phyloP scores from a whole-genome alignment of 2,888 invertebrate genomes.

The Matsumyia berberina region DNA sequence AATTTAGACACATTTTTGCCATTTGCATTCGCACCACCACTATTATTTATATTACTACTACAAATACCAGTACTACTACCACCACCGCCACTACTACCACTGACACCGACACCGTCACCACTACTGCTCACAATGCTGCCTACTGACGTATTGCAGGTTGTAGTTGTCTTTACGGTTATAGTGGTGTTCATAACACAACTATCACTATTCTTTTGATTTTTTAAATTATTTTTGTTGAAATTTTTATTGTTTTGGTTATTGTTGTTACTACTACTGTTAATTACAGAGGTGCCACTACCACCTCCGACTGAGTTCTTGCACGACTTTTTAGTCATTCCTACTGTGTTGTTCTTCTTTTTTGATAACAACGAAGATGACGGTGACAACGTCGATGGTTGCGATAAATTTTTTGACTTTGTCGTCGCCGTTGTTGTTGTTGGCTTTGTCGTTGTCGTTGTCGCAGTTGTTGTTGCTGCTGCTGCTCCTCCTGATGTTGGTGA shows the following conservation, averaged over 20 bases:
- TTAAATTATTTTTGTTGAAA: slow-evolving; percentile 75
- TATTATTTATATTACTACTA: slow-evolving; percentile 76
- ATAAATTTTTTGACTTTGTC: slow-evolving; percentile 75
- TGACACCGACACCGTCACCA: slow-evolving; percentile 58
- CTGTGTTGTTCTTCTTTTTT: slow-evolving; percentile 65
- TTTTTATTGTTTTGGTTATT: slow-evolving; percentile 71
- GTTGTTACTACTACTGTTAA: slow-evolving; percentile 62
- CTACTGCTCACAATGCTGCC: slow-evolving; percentile 43
- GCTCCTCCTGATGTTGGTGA: slow-evolving; percentile 77
- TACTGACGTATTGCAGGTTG: slow-evolving; percentile 52
- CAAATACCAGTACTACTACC: slow-evolving; percentile 72
- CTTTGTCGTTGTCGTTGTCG: slow-evolving; percentile 50
- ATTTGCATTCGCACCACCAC: slow-evolving; percentile 78
- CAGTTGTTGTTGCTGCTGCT: slow-evolving; percentile 53
- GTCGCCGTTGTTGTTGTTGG: slow-evolving; percentile 74
- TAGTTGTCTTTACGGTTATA: slow-evolving; percentile 77
- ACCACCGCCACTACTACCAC: slow-evolving; percentile 58
- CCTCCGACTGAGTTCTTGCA: slow-evolving; percentile 60
- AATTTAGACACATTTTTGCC: slow-evolving; percentile 79
- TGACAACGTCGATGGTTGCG: slow-evolving; percentile 50
- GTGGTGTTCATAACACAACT: slow-evolving; percentile 74
- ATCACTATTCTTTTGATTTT: slow-evolving; percentile 75
- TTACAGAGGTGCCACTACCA: slow-evolving; percentile 49
- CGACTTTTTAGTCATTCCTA: slow-evolving; percentile 73
- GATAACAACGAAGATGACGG: slow-evolving; percentile 53